A percentile compares a stretch with the other conserved stretches of the same genome.
Conservation (phyloP, 2,113 vertebrate genomes). For the Chlorodrepanis virens region DNA sequence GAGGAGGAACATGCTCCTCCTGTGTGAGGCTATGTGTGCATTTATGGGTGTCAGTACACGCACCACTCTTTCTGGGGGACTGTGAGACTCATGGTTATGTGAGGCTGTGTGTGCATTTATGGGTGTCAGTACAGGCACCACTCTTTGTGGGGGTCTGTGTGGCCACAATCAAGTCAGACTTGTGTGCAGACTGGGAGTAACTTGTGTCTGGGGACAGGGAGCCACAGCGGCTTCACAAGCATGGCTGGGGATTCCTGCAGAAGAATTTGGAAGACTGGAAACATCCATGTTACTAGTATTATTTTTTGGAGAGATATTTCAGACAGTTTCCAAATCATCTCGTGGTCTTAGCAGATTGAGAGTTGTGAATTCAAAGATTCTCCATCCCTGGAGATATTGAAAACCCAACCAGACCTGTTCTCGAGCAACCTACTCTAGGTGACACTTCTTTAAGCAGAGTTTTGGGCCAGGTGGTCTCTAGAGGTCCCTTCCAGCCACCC, state of each 20-base stretch:
- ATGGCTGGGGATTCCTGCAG: neutral
- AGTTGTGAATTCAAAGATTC: neutral
- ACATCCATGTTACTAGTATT: neutral
- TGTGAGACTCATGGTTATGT: neutral
- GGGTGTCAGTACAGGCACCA: neutral
- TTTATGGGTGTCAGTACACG: neutral
- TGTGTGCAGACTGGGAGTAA: neutral
- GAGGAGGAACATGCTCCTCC: neutral
- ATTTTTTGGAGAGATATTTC: neutral
- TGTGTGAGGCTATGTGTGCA: neutral
- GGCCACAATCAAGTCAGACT: rapidly evolving
- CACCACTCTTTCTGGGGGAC: neutral
- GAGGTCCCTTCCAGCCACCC: neutral
- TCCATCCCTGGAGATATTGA: neutral
- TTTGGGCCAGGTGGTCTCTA: neutral
- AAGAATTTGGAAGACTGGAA: neutral
- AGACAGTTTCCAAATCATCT: neutral
- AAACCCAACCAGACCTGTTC: neutral
- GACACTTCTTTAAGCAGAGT: neutral
- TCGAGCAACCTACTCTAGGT: neutral
- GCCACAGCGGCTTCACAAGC: neutral
- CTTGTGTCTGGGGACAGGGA: neutral
- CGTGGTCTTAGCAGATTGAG: neutral
- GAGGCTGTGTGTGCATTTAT: neutral
- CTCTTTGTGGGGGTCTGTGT: neutral